Base-by-base conservation (phyloP, 2,888 invertebrate species). In the Steinernema carpocapsae region DNA sequence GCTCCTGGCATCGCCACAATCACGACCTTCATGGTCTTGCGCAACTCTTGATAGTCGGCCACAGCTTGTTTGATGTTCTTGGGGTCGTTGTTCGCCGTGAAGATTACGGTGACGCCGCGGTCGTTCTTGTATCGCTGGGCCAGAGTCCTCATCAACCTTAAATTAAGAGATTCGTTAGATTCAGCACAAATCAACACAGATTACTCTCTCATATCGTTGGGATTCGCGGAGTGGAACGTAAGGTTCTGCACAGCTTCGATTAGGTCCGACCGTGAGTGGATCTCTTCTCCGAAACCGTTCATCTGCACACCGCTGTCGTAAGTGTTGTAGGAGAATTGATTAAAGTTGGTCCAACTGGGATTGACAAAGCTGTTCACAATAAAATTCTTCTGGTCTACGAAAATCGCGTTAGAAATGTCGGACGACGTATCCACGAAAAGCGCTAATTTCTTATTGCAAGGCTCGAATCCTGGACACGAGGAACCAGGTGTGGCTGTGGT, bases 31-130 rank as follows among this genome's bases (percentile, higher is more conserved):
- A 37, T 29, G 32, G 22, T 29, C 17, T 14, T 64, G 12, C 37
- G 64, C 12, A 64, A 32, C 64, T 29, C 17, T 12, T 10, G 12
- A 17, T 64, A 64, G 32, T 6, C 14, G 32, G 24, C 2, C 32
- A 29, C 29, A 1, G 64, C 64, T 17, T 26, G 29, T 6, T 10
- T 29, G 64, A 64, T 64, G 64, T 64, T 32, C 26, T 6, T 6
- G 32, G 22, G 29, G 64, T 64, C 32, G 26, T 64, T 64, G 64
- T 29, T 64, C 17, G 14, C 64, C 1, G 64, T 17, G 64, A 64
- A 64, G 32, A 64, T 12, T 26, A 64, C 29, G 32, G 37, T 26
- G 1, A 37, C 64, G 32, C 29, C 29, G 17, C 29, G 24, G 29
- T 64, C 17, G 37, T 32, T 32, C 52, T 52, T 52, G 52, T 22